These are phyloP conservation scores for Falco naumanni DNA, from an alignment of 2,797 vertebrate genomes.

Conservation along the genomic window DNA sequence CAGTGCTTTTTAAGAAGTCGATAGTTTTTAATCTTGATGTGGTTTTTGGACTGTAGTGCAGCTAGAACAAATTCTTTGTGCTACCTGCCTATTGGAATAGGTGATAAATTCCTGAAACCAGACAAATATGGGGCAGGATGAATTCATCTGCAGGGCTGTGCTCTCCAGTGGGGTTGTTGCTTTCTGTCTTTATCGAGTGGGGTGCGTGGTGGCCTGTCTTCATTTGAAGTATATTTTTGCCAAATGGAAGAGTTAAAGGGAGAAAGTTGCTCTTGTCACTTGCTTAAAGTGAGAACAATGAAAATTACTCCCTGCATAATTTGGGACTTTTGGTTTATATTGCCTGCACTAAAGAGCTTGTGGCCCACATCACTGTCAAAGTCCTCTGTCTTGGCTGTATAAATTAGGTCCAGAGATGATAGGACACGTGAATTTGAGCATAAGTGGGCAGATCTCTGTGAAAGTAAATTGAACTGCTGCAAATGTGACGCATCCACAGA, in stretches of 20 bases:
- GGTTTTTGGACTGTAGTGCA: neutral
- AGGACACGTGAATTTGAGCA: neutral
- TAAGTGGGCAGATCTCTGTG: neutral
- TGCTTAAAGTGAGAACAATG: neutral
- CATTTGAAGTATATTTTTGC: neutral
- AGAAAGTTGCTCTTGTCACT: neutral
- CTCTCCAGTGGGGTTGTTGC: neutral
- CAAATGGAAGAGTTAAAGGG: neutral
- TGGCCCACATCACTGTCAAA: neutral
- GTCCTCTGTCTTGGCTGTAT: neutral
- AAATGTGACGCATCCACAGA: neutral
- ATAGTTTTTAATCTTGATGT: slow-evolving; percentile 26
- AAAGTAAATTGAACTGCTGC: neutral
- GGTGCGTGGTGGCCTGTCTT: neutral
- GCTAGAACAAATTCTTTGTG: neutral
- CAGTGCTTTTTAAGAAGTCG: slow-evolving; percentile 24
- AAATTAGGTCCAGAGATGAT: neutral
- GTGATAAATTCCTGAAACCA: neutral
- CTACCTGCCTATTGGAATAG: neutral
- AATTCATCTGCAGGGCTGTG: neutral
- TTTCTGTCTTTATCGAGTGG: neutral
- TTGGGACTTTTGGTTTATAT: neutral
- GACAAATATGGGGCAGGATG: neutral
- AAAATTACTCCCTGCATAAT: neutral
- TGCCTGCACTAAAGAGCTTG: neutral